Conservation (phyloP, 2,888 invertebrate species). For the Acanthosoma haemorrhoidale region DNA sequence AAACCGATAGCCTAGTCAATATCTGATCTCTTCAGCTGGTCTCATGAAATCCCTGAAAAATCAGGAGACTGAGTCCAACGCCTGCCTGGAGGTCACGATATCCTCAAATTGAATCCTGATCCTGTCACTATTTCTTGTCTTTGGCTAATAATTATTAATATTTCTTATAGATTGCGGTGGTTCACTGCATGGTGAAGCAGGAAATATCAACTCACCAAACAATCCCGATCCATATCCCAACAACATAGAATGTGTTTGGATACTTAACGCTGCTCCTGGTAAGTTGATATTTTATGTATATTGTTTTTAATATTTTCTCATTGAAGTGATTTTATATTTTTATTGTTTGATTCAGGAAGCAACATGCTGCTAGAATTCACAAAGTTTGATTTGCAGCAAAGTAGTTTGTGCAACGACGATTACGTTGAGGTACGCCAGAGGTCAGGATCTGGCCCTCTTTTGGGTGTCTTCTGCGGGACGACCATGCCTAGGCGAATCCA, state of each 20-base stretch:
- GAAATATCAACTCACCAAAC: constrained; percentile 62
- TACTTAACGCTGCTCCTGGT: constrained; percentile 57
- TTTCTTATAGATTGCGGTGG: constrained; percentile 60
- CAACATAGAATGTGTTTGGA: constrained; percentile 70
- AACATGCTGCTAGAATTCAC: constrained; percentile 60
- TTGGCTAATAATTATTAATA: background rate
- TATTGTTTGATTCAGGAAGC: constrained; percentile 55
- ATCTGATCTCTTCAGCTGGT: no score
- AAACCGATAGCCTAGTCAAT: no score
- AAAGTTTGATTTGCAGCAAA: constrained; percentile 62
- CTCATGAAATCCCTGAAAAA: no score
- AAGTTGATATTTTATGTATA: constrained; percentile 15
- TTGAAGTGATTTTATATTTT: constrained; percentile 39
- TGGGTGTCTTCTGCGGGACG: constrained; percentile 68
- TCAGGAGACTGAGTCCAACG: no score
- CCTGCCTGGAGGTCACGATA: no score
- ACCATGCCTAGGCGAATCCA: constrained; percentile 50
- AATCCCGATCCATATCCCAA: constrained; percentile 67
- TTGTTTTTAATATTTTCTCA: constrained; percentile 29
- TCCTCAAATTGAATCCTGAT: no score
- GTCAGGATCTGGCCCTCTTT: constrained; percentile 56
- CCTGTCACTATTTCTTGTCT: no score
- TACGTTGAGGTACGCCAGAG: constrained; percentile 77
- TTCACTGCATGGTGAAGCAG: constrained; percentile 52
- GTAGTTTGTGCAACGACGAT: constrained; percentile 66